Evolutionary conservation across 2,888 invertebrate species (phyloP).

Genomic region (Scelioninae gen. 1): DNA sequence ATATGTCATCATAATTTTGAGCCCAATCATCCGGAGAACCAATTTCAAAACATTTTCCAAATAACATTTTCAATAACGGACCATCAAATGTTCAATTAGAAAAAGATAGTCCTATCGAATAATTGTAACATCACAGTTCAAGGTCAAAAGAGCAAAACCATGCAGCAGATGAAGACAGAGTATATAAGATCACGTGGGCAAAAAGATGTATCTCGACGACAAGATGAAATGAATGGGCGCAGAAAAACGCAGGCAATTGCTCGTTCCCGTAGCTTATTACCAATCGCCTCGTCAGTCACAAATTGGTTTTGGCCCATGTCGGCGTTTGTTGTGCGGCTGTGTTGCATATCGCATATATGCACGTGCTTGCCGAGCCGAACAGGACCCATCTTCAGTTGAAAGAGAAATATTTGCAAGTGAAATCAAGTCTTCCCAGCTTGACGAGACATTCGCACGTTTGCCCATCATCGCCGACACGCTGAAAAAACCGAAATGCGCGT

Average conservation of each 20-base stretch:
- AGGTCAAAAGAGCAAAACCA: not conserved
- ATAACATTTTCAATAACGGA: too few relatives aligned
- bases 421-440: constrained; percentile 77
- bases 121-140: not conserved
- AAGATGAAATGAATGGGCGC: constrained; percentile 82
- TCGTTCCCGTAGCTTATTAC: constrained; percentile 82
- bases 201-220: constrained; percentile 77
- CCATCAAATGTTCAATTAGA: not conserved
- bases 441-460: constrained; percentile 77
- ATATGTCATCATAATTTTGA: not conserved
- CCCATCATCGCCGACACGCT: constrained; percentile 54
- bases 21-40: not conserved
- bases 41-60: not conserved
- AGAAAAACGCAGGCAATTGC: constrained; percentile 83
- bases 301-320: constrained; percentile 79
- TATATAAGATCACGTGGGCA: constrained; percentile 21
- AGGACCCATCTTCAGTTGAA: constrained; percentile 64
- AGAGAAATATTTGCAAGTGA: constrained; percentile 79
- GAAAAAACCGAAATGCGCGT: constrained; percentile 23
- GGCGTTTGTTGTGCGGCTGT: constrained; percentile 46
- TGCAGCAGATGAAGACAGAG: not conserved
- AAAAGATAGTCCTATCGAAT: not conserved
- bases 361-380: constrained; percentile 35
- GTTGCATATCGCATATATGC: constrained; percentile 55
- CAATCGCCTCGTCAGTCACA: constrained; percentile 84